These are phyloP conservation scores for Ametastegia equiseti DNA, from an alignment of 2,888 invertebrate species.

Conservation along the genomic window DNA sequence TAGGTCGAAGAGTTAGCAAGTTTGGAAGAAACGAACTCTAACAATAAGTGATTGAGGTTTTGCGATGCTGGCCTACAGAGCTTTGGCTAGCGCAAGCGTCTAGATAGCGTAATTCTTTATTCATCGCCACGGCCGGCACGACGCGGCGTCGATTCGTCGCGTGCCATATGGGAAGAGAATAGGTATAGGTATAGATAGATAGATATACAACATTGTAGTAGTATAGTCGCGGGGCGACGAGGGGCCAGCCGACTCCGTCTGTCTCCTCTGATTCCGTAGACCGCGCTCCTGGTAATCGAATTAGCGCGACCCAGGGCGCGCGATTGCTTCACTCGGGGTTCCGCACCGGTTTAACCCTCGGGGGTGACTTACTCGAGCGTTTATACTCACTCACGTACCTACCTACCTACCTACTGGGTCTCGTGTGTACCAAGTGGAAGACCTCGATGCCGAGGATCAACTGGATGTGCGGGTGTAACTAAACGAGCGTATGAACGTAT, in stretches of 20 bases:
- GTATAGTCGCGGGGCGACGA: slow-evolving; percentile 50
- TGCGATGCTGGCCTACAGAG: background rate
- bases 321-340: slow-evolving; percentile 68
- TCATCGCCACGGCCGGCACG: slow-evolving; percentile 36
- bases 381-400: slow-evolving; percentile 39
- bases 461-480: background rate
- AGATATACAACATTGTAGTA: too few species aligned
- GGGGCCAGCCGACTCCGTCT: slow-evolving; percentile 52
- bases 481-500: background rate
- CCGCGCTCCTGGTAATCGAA: slow-evolving; percentile 70
- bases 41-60: slow-evolving; percentile 12
- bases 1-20: background rate
- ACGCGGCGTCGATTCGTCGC: slow-evolving; percentile 38
- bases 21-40: background rate
- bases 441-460: slow-evolving; percentile 2
- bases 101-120: slow-evolving; percentile 30
- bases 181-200: too few species aligned
- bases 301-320: slow-evolving; percentile 72
- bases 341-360: slow-evolving; percentile 25
- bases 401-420: too few species aligned
- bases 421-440: background rate
- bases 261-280: slow-evolving; percentile 47
- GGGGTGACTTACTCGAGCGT: slow-evolving; percentile 39
- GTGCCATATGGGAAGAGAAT: slow-evolving; percentile 46
- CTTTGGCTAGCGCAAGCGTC: background rate